These are phyloP conservation scores for Carcina quercana DNA, from an alignment of 2,888 invertebrate genomes.

Conservation along the genomic window DNA sequence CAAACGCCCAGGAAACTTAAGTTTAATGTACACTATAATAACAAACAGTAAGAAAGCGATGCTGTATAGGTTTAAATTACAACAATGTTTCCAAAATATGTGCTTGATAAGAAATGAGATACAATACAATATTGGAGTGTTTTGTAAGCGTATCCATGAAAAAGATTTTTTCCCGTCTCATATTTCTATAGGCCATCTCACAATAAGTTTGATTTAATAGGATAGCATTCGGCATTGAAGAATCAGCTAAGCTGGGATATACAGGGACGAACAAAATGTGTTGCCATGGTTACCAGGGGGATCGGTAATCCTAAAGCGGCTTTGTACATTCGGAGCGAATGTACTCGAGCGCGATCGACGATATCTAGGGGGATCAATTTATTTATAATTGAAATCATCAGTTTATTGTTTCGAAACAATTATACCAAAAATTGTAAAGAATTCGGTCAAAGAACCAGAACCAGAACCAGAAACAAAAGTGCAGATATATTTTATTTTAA, in stretches of 20 bases:
- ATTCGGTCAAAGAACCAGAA: no score
- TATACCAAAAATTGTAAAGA: slow-evolving; percentile 1
- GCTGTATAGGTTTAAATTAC: no score
- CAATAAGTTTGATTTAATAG: slow-evolving; percentile 57
- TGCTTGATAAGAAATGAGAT: no score
- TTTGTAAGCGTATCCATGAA: no score
- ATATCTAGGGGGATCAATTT: slow-evolving; percentile 27
- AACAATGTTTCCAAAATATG: no score
- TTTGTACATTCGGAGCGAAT: slow-evolving; percentile 47
- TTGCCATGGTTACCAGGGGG: slow-evolving; percentile 56
- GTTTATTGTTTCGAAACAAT: slow-evolving; percentile 7
- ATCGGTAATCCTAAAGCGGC: slow-evolving; percentile 65
- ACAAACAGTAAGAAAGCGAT: no score
- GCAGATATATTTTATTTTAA: no score
- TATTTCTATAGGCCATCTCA: slow-evolving; percentile 15
- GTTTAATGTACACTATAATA: no score
- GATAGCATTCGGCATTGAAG: slow-evolving; percentile 56
- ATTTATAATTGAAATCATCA: slow-evolving; percentile 20
- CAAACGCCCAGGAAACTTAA: no score
- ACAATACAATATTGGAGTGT: no score
- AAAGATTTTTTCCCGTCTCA: background rate
- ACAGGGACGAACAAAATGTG: slow-evolving; percentile 49
- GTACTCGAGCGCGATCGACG: slow-evolving; percentile 44
- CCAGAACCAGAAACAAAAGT: no score
- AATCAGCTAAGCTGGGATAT: slow-evolving; percentile 57